Conservation (phyloP, 92 coral and sea anemone species). For the Paragorgia papillata region DNA sequence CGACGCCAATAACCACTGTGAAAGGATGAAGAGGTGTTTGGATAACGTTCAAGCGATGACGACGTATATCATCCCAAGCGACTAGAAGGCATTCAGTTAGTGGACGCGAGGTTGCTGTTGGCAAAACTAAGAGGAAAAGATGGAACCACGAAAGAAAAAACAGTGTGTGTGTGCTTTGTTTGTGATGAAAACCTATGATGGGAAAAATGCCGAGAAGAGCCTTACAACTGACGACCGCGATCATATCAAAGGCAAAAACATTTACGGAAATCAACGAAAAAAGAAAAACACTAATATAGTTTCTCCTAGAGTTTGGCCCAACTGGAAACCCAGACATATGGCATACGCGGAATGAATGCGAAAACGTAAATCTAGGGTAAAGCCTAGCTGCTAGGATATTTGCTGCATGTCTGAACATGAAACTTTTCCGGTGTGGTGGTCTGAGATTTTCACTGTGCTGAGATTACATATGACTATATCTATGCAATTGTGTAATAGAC, state of each 20-base stretch:
- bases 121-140: conserved; percentile 16
- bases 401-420: too few relatives aligned
- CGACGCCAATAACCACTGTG: not conserved
- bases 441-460: too few relatives aligned
- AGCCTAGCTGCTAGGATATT: too few relatives aligned
- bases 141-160: too few relatives aligned
- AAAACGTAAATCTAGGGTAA: too few relatives aligned
- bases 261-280: too few relatives aligned
- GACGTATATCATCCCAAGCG: not conserved
- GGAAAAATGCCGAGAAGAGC: not conserved
- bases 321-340: not conserved
- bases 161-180: conserved; percentile 24
- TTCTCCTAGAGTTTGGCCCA: not conserved
- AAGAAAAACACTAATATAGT: not conserved
- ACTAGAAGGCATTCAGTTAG: not conserved
- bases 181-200: conserved; percentile 9
- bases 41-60: not conserved
- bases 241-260: not conserved
- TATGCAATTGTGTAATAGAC: too few relatives aligned
- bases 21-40: conserved; percentile 4
- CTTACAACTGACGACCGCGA: not conserved
- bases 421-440: too few relatives aligned
- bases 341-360: not conserved
- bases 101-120: not conserved
- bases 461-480: too few relatives aligned